Evolutionary conservation across 2,113 vertebrate genomes (phyloP), one percentile per base, ranked within the genome.

Genomic region (Barbus barbus): DNA sequence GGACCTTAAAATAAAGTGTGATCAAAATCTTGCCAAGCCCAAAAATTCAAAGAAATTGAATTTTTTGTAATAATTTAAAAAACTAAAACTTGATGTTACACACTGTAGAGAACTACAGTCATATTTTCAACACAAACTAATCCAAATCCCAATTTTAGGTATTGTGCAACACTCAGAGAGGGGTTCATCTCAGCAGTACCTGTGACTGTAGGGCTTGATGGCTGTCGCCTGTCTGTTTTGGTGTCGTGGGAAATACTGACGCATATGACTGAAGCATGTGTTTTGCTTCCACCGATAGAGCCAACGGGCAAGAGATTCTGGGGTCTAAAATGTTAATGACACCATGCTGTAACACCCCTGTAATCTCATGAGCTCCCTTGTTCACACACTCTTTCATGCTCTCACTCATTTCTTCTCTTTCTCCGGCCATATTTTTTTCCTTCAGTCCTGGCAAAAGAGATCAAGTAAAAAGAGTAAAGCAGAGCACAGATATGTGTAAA

Each of bases 271-370:
- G 20, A 83, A 78, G 83, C 83, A 84, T 82, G 72, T 67, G 60
- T 61, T 79, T 63, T 76, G 67, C 75, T 83, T 74, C 33, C 53
- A 53, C 80, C 67, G 63, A 73, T 74, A 65, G 78, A 75, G 53
- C 60, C 69, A 85, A 38, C 53, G 56, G 84, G 69, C 79, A 83
- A 41, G 36, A 78, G 80, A 78, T 81, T 83, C 69, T 14, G 53
- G 61, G 74, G 74, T 61, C 76, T 87, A 80, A 87, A 90, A 90
- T 90, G 84, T 89, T 90, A 88, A 90, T 89, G 83, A 65, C 83
- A 71, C 65, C 24, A 85, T 90, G 87, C 83, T 87, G 86, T 88
- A 90, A 90, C 86, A 86, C 86, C 72, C 44, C 13, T 86, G 86
- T 87, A 88, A 88, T 83, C 89, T 87, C 85, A 56, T 67, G 81